phyloP scores from a whole-genome alignment of 2,113 vertebrate species.

The Tympanuchus pallidicinctus region DNA sequence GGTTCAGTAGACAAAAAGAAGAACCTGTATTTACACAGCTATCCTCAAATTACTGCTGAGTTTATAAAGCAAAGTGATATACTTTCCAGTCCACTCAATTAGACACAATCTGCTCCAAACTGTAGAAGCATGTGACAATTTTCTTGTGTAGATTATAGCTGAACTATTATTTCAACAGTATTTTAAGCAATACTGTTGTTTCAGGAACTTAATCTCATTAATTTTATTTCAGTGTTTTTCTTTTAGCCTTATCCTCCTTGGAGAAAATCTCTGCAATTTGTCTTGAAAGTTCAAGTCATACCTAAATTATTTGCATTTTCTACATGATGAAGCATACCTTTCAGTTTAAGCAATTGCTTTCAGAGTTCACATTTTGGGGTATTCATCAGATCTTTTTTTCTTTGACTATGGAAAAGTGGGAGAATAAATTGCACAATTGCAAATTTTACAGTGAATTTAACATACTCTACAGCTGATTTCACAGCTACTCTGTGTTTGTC shows the following conservation, averaged over 20 bases:
- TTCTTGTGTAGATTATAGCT: neutral
- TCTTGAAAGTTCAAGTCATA: neutral
- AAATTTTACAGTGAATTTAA: conserved; percentile 15
- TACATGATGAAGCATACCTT: neutral
- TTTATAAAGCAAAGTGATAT: neutral
- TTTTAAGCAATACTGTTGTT: neutral
- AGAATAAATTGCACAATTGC: conserved; percentile 5
- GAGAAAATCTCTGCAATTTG: neutral
- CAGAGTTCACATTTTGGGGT: neutral
- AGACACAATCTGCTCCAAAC: neutral
- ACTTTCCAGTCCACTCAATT: neutral
- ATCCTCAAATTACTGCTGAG: neutral
- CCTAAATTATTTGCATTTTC: neutral
- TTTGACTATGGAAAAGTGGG: neutral
- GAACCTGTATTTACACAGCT: neutral
- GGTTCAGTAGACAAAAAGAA: neutral
- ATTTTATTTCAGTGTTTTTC: neutral
- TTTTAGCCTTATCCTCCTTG: neutral
- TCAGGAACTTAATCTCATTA: neutral
- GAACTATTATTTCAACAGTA: neutral
- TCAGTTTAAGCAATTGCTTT: neutral
- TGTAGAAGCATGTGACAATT: neutral
- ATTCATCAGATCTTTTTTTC: neutral
- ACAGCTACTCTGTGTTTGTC: neutral
- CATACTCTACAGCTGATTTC: neutral